Evolutionary conservation across 2,113 vertebrate genomes (phyloP).

Genomic region (Cryptotis parvus): DNA sequence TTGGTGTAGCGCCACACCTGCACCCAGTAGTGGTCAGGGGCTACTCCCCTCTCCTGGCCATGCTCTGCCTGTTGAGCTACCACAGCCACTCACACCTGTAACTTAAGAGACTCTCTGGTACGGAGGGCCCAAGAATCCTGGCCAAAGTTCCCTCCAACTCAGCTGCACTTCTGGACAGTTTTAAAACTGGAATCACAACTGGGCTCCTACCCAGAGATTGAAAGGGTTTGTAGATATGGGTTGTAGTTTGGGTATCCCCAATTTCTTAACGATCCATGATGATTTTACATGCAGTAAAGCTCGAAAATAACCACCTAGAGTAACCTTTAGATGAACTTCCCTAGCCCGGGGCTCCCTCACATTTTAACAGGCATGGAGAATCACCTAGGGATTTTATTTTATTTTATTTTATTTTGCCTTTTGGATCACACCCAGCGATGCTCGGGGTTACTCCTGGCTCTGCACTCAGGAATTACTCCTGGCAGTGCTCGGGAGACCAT

Average conservation of each 20-base stretch:
- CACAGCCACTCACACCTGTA: no score
- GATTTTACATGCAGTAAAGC: neutral
- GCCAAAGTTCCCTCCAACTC: neutral
- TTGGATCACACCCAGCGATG: no score
- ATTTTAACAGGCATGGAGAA: neutral
- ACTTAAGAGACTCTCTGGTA: neutral
- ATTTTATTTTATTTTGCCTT: no score
- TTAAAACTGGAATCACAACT: neutral
- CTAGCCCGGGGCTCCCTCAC: neutral
- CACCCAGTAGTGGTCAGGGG: no score
- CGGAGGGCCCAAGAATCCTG: neutral
- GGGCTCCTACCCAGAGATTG: neutral
- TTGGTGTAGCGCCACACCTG: no score
- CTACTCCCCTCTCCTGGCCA: no score
- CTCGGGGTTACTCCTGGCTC: no score
- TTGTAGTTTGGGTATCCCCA: neutral
- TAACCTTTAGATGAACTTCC: neutral
- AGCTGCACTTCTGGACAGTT: neutral
- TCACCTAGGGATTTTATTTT: neutral
- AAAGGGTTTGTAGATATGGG: neutral
- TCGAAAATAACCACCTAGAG: neutral
- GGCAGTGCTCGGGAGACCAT: no score
- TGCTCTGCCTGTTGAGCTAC: no score
- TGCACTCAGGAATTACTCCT: no score
- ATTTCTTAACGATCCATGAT: slow-evolving; percentile 9